Evolutionary conservation across 2,113 vertebrate species (phyloP), one percentile per base, ranked within the genome.

Genomic region (Dinomys branickii): DNA sequence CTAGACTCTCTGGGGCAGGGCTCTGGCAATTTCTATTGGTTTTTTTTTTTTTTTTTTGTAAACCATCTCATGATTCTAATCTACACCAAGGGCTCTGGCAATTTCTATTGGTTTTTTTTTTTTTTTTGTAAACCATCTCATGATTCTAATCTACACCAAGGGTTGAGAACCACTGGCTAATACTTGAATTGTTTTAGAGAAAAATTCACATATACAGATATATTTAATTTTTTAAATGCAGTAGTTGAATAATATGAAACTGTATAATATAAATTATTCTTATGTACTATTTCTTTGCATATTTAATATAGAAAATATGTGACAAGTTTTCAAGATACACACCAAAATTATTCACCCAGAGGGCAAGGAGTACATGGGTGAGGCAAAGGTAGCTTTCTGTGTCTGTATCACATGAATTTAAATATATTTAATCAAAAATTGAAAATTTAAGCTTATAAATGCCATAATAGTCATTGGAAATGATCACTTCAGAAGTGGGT

Each of bases 361-460:
- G 33, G 50, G 22, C n/a, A 78, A 95, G 33, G 24, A 63, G 20
- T 69, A 28, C 33, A 38, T 59, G 11, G 47, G 2, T 56, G 8
- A 61, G 8, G 0, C 3, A 6, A 56, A 11, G 56, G 82, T 59
- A 80, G 11, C 50, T 89, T 88, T 67, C 38, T 33, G 6, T 82
- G 4, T 81, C 41, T 90, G 19, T 88, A 33, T 91, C 38, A 86
- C 81, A 52, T 88, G 59, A 80, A 92, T 61, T 94, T 77, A 92
- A 94, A 90, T 82, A 88, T 33, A 63, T 73, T 0, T 83, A 75
- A 61, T 81, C 24, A 92, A 85, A 11, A 73, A 41, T 92, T 80
- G 22, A 33, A 80, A 97, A 85, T 84, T 88, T 47, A 85, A 93
- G 47, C 9, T 81, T 69, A 63, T 41, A 28, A 47, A 91, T 95